Evolutionary conservation across 1,140 invertebrate species (phyloP).

Genomic region (Babylonia areolata): DNA sequence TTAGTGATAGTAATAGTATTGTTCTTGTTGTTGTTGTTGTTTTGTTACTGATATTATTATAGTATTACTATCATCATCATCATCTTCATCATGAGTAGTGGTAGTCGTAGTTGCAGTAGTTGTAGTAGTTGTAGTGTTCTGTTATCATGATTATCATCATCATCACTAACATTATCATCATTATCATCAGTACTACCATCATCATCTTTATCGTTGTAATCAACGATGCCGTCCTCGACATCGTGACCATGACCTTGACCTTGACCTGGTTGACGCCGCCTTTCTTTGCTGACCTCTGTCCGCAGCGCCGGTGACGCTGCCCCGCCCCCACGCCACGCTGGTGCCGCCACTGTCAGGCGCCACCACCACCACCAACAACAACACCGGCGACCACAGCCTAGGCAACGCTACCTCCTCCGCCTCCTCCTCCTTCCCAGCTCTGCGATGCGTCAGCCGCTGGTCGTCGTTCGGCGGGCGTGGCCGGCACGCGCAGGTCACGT

Average conservation of each 20-base stretch:
- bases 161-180: too few relatives aligned
- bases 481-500: slow-evolving; percentile 9
- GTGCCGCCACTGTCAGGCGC: too few relatives aligned
- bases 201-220: not conserved
- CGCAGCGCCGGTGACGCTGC: too few relatives aligned
- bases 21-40: slow-evolving; percentile 2
- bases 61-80: not conserved
- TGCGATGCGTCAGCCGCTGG: not conserved
- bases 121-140: not conserved
- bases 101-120: not conserved
- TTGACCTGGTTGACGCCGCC: too few relatives aligned
- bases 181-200: not conserved
- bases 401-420: slow-evolving; percentile 2
- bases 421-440: not conserved
- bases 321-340: too few relatives aligned
- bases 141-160: not conserved
- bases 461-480: not conserved
- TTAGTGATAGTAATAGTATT: not conserved
- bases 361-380: not conserved
- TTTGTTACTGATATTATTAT: not conserved
- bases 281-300: too few relatives aligned
- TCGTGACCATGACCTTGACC: not conserved
- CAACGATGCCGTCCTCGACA: not conserved
- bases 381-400: not conserved
- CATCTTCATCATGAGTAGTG: not conserved